These are phyloP conservation scores for Kryptolebias ocellatus DNA, from an alignment of 2,797 vertebrate genomes.

Conservation along the genomic window DNA sequence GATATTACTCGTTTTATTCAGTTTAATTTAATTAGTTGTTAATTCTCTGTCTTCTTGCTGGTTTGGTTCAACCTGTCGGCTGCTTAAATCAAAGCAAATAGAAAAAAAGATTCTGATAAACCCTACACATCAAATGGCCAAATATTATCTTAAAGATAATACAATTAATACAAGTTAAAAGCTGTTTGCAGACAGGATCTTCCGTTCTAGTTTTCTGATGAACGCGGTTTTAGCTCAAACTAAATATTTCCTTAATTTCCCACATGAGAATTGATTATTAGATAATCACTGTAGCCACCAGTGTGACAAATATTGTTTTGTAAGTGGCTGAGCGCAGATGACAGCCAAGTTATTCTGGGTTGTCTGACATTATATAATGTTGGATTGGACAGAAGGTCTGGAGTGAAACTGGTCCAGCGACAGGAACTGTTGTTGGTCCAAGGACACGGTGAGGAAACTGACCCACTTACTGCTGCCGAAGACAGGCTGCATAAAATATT, in stretches of 20 bases:
- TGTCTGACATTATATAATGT: conserved; percentile 46
- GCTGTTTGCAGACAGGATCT: too few species aligned
- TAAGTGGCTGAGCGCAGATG: conserved; percentile 35
- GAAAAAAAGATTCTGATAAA: background rate
- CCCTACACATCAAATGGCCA: background rate
- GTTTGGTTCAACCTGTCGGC: background rate
- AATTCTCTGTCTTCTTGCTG: background rate
- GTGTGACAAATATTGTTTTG: conserved; percentile 31
- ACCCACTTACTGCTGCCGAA: conserved; percentile 63
- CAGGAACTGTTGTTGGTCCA: conserved; percentile 59
- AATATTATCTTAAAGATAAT: background rate
- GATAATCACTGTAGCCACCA: background rate
- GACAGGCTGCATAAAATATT: conserved; percentile 20
- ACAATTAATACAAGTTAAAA: too few species aligned
- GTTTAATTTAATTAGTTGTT: background rate
- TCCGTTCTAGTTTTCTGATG: too few species aligned
- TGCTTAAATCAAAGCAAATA: background rate
- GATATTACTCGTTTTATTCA: too few species aligned
- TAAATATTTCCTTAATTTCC: too few species aligned
- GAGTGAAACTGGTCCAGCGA: conserved; percentile 52
- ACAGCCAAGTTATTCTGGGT: conserved; percentile 50
- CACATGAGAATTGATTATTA: background rate
- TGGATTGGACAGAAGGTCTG: conserved; percentile 44
- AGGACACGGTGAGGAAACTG: conserved; percentile 62
- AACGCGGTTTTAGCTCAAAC: too few species aligned